Evolutionary conservation across 2,113 vertebrate species (phyloP).

Genomic region (Hystrix brachyura): DNA sequence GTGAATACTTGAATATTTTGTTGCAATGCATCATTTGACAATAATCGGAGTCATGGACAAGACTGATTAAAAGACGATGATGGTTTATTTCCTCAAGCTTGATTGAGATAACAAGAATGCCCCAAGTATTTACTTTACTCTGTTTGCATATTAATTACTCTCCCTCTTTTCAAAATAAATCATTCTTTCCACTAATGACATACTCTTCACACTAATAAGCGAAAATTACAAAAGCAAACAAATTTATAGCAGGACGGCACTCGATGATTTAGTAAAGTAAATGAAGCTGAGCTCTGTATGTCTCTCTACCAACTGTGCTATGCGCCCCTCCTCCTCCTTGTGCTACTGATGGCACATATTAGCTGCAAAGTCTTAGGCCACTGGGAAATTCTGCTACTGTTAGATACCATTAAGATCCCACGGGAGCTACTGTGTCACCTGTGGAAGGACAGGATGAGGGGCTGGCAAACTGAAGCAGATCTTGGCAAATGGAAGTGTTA

Average conservation of each 20-base stretch:
- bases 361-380: neutral
- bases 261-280: conserved; percentile 54
- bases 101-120: conserved; percentile 50
- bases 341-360: neutral
- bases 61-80: conserved; percentile 25
- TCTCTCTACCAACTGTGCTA: neutral
- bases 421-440: neutral
- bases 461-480: neutral
- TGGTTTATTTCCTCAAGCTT: conserved; percentile 58
- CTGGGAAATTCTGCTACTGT: neutral
- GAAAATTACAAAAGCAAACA: conserved; percentile 69
- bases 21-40: neutral
- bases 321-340: neutral
- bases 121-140: conserved; percentile 73
- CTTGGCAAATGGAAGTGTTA: neutral
- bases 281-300: neutral
- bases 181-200: conserved; percentile 70
- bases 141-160: conserved; percentile 72
- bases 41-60: conserved; percentile 5
- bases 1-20: neutral
- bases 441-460: neutral
- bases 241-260: conserved; percentile 40
- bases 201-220: conserved; percentile 70
- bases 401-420: neutral
- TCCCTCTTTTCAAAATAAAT: conserved; percentile 72